Percentiles rank a stretch among this genome's conserved stretches.
Conservation (phyloP, 1,140 invertebrate genomes). For the Drosophila elegans region DNA sequence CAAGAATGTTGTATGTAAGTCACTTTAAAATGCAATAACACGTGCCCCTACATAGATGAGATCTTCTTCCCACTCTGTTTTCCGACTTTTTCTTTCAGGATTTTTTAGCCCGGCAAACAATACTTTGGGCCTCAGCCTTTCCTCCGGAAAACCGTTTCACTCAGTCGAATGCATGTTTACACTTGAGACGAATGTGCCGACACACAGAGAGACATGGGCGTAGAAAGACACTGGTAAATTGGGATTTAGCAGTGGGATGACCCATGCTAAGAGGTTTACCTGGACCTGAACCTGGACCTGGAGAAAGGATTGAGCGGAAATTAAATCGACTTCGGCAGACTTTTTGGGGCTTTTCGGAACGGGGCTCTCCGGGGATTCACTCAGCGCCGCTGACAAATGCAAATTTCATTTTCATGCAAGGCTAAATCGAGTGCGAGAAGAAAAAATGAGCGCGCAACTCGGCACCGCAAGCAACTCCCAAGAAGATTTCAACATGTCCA, state of each 20-base stretch:
- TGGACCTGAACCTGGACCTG: neutral
- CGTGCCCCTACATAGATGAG: conserved; percentile 22
- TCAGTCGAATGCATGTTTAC: conserved; percentile 61
- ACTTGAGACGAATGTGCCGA: conserved; percentile 47
- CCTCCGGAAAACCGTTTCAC: conserved; percentile 36
- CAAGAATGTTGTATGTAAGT: conserved; percentile 30
- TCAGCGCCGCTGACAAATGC: conserved; percentile 70
- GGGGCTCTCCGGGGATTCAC: conserved; percentile 9
- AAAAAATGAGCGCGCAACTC: conserved; percentile 28
- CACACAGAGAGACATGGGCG: conserved; percentile 22
- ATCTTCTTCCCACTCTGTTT: conserved; percentile 1
- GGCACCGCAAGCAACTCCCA: conserved; percentile 62
- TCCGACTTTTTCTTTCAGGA: conserved; percentile 1
- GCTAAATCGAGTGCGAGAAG: conserved; percentile 40
- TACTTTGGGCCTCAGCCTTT: conserved; percentile 18
- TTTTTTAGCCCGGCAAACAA: conserved; percentile 38
- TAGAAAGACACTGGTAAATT: conserved; percentile 17
- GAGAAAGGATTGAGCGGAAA: conserved; percentile 30
- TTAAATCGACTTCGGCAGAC: conserved; percentile 19
- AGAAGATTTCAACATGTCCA: conserved; percentile 82
- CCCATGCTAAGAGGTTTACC: conserved; percentile 17
- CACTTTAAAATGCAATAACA: conserved; percentile 64
- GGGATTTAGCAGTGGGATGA: conserved; percentile 10
- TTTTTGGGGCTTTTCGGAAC: conserved; percentile 4
- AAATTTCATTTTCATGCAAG: conserved; percentile 70